A percentile compares a stretch with the other conserved stretches of the same genome.
Conservation (phyloP, 30 jellyfish, hydroid and myxozoan species). For the Aurelia aurita complex sp. Pacific region DNA sequence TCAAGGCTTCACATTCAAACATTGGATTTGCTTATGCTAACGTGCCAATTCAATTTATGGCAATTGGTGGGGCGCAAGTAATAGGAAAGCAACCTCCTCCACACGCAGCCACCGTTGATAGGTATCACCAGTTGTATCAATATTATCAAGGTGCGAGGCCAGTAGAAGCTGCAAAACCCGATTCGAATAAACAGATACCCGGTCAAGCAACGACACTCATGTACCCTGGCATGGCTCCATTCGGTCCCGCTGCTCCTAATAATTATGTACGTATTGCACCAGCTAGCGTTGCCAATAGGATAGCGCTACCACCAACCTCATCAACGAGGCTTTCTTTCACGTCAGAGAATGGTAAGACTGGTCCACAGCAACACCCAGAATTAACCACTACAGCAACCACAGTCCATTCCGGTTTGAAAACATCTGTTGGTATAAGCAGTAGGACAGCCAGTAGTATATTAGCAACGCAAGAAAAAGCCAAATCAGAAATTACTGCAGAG, state of each 20-base stretch:
- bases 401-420: background rate
- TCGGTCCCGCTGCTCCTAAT: constrained; percentile 35
- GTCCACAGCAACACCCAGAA: background rate
- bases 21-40: constrained; percentile 62
- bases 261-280: constrained; percentile 94
- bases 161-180: constrained; percentile 40
- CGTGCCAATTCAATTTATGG: constrained; percentile 63
- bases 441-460: background rate
- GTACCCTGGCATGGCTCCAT: constrained; percentile 60
- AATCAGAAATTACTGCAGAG: background rate
- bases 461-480: background rate
- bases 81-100: constrained; percentile 66
- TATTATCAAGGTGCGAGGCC: constrained; percentile 56
- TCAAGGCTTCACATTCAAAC: constrained; percentile 34
- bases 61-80: constrained; percentile 69
- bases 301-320: constrained; percentile 28
- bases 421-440: background rate
- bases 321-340: background rate
- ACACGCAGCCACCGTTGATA: constrained; percentile 21
- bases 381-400: background rate
- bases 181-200: constrained; percentile 10
- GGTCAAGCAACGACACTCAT: constrained; percentile 37
- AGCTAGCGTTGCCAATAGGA: constrained; percentile 43
- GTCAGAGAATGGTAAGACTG: constrained; percentile 5
- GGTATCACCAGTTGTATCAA: constrained; percentile 46